These are phyloP conservation scores for Okamejei kenojei DNA, from an alignment of 2,797 vertebrate species.

Conservation along the genomic window DNA sequence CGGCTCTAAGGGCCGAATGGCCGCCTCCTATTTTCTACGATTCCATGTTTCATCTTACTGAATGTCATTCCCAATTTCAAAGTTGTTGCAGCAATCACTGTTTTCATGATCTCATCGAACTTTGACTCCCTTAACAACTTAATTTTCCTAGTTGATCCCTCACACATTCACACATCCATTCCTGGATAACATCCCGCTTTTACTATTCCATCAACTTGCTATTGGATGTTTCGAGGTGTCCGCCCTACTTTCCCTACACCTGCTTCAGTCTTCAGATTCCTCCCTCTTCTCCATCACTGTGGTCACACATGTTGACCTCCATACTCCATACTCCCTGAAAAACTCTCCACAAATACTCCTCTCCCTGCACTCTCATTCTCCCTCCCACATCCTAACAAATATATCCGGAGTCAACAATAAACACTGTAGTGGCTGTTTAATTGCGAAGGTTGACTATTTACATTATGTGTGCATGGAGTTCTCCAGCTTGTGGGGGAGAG, in stretches of 20 bases:
- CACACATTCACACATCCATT: not conserved
- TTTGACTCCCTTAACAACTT: not conserved
- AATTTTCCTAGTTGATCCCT: not conserved
- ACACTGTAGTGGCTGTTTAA: too few species aligned
- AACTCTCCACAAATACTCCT: not conserved
- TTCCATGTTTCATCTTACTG: not conserved
- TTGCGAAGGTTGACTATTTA: too few species aligned
- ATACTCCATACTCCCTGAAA: not conserved
- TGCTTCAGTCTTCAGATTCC: not conserved
- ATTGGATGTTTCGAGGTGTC: not conserved
- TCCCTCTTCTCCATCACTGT: not conserved
- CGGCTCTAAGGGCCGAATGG: too few species aligned
- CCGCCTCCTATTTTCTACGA: too few species aligned
- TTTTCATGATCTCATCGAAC: not conserved
- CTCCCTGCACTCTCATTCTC: not conserved
- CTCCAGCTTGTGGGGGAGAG: too few species aligned
- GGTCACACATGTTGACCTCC: not conserved
- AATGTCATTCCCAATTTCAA: not conserved
- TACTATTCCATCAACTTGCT: not conserved
- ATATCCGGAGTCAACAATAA: too few species aligned
- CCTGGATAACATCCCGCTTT: not conserved
- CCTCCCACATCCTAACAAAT: too few species aligned
- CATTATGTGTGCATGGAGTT: too few species aligned
- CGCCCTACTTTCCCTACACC: not conserved
- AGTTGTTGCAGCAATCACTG: not conserved